These are phyloP conservation scores for Acanthacorydalis orientalis DNA, from an alignment of 2,888 invertebrate genomes.

Conservation along the genomic window DNA sequence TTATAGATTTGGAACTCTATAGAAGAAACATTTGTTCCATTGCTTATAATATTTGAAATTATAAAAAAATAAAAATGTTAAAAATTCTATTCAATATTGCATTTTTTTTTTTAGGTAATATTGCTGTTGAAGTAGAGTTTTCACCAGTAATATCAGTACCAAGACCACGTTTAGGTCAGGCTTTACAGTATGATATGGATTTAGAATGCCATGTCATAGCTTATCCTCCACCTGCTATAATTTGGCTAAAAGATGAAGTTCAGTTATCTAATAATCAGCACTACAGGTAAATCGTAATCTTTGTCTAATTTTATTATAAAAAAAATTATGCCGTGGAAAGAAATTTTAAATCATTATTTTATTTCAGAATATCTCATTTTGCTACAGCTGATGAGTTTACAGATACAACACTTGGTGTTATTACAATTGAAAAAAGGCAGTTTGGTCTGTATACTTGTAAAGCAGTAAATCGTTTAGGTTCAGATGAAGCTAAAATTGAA, in stretches of 20 bases:
- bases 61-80: no score
- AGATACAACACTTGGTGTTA: conserved; percentile 74
- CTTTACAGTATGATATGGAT: conserved; percentile 86
- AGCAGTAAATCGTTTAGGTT: conserved; percentile 76
- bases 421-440: conserved; percentile 80
- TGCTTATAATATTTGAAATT: background rate
- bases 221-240: conserved; percentile 83
- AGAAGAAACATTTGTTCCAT: no score
- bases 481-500: conserved; percentile 62
- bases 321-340: background rate
- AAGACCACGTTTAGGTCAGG: conserved; percentile 68
- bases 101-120: conserved; percentile 34
- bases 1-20: no score
- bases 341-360: background rate
- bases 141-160: conserved; percentile 75
- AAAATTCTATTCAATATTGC: background rate
- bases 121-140: conserved; percentile 82
- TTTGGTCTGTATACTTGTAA: conserved; percentile 75
- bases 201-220: conserved; percentile 89
- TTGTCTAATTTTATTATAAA: background rate
- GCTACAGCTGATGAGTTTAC: conserved; percentile 86
- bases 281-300: conserved; percentile 34
- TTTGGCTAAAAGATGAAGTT: conserved; percentile 75
- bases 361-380: conserved; percentile 64
- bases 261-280: conserved; percentile 79